Percentiles rank a stretch among this genome's conserved stretches.
Evolutionary conservation across 2,797 vertebrate genomes (phyloP).

Genomic region (Taeniopygia guttata): DNA sequence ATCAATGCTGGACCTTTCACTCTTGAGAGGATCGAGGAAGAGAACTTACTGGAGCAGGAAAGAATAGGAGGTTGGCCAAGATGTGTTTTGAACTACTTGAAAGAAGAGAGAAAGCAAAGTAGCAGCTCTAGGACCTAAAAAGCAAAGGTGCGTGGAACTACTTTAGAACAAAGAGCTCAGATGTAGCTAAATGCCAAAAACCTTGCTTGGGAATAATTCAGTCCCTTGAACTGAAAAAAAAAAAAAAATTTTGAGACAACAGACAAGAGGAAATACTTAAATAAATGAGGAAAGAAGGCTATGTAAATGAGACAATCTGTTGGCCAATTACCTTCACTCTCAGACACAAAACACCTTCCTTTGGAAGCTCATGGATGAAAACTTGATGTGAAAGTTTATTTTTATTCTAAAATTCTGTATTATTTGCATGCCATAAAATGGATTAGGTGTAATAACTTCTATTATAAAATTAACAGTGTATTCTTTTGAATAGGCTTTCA

Average conservation of each 20-base stretch:
- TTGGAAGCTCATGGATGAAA: not conserved
- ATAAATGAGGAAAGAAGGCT: not conserved
- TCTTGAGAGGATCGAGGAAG: not conserved
- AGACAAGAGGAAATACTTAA: not conserved
- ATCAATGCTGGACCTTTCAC: not conserved
- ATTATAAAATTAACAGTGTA: not conserved
- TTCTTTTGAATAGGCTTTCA: not conserved
- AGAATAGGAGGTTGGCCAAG: not conserved
- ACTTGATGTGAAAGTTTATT: not conserved
- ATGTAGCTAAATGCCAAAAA: not conserved
- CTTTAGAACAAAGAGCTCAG: not conserved
- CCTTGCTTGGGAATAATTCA: not conserved
- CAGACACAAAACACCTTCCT: not conserved
- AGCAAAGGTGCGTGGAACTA: not conserved
- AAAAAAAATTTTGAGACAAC: not conserved
- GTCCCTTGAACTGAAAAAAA: not conserved
- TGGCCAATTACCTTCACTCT: not conserved
- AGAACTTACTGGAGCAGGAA: not conserved
- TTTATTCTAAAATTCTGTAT: not conserved
- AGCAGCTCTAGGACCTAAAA: not conserved
- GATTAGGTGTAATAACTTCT: not conserved
- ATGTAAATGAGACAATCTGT: not conserved
- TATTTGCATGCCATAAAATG: not conserved
- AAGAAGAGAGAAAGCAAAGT: not conserved
- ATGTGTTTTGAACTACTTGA: not conserved